Conservation (phyloP, 2,113 vertebrate species). For the Melanerpes aurifrons region DNA sequence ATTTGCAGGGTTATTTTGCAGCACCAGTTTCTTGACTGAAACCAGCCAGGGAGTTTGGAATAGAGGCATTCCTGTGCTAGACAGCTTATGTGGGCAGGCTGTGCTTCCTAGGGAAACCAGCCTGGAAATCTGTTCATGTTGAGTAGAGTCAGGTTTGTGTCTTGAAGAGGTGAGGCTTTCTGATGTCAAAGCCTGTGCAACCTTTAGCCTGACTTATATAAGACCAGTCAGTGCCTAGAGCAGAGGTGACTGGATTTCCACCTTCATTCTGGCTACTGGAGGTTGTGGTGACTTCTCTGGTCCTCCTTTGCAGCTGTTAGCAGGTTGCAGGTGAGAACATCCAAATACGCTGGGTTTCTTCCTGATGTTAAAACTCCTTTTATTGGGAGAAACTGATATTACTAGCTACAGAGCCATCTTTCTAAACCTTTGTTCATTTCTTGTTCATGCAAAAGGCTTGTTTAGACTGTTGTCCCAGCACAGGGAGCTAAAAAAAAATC, state of each 20-base stretch:
- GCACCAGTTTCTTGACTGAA: constrained; percentile 14
- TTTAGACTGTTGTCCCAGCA: background rate
- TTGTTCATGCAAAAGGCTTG: background rate
- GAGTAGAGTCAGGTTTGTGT: background rate
- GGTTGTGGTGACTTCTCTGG: background rate
- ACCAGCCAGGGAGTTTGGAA: constrained; percentile 4
- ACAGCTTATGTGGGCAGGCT: background rate
- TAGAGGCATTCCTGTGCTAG: background rate
- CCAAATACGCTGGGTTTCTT: background rate
- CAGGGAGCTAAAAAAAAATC: background rate
- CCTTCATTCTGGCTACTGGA: background rate
- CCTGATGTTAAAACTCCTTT: background rate
- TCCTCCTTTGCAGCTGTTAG: background rate
- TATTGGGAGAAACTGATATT: background rate
- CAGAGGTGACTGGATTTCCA: background rate
- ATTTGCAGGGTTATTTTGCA: background rate
- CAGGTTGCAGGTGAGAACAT: background rate
- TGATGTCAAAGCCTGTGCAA: background rate
- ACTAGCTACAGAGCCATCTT: background rate
- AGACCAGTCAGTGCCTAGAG: background rate
- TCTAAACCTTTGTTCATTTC: background rate
- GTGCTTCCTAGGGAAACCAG: constrained; percentile 12
- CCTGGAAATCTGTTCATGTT: background rate
- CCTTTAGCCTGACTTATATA: background rate
- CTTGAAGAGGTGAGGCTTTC: background rate